These are phyloP conservation scores for Drosophila albomicans DNA, from an alignment of 1,140 invertebrate genomes.

Conservation along the genomic window DNA sequence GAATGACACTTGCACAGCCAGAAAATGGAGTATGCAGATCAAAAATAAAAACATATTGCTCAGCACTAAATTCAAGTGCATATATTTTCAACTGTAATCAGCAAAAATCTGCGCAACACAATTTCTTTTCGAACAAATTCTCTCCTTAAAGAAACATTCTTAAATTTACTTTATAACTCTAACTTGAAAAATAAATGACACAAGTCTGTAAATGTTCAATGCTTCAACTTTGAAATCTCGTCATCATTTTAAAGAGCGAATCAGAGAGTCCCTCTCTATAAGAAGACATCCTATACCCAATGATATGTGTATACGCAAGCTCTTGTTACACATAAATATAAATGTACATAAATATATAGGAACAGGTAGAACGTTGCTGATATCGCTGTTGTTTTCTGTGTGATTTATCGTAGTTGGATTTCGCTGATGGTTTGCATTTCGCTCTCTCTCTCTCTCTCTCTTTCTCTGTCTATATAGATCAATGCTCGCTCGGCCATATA, in stretches of 20 bases:
- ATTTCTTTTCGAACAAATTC: too few species aligned
- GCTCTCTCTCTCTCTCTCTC: neutral
- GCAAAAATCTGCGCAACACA: too few species aligned
- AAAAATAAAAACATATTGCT: neutral
- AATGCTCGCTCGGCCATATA: slow-evolving; percentile 30
- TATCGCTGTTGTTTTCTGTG: slow-evolving; percentile 6
- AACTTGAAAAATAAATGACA: too few species aligned
- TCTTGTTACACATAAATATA: slow-evolving; percentile 9
- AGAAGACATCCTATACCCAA: slow-evolving; percentile 11
- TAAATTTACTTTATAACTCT: too few species aligned
- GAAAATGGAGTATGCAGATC: slow-evolving; percentile 1
- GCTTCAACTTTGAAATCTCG: neutral
- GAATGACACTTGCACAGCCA: slow-evolving; percentile 37
- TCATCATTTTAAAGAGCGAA: slow-evolving; percentile 4
- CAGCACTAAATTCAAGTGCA: neutral
- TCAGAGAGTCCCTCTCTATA: neutral
- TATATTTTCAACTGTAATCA: neutral
- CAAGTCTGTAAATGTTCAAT: too few species aligned
- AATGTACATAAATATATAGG: neutral
- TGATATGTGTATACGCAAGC: neutral
- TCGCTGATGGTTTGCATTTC: slow-evolving; percentile 53
- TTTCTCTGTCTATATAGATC: slow-evolving; percentile 33
- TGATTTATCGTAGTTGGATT: slow-evolving; percentile 21
- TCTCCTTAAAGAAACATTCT: too few species aligned
- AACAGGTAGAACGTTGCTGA: slow-evolving; percentile 10